Evolutionary conservation across 2,888 invertebrate genomes (phyloP), one percentile per base, ranked within the genome.

Genomic region (Trisateles emortualis): DNA sequence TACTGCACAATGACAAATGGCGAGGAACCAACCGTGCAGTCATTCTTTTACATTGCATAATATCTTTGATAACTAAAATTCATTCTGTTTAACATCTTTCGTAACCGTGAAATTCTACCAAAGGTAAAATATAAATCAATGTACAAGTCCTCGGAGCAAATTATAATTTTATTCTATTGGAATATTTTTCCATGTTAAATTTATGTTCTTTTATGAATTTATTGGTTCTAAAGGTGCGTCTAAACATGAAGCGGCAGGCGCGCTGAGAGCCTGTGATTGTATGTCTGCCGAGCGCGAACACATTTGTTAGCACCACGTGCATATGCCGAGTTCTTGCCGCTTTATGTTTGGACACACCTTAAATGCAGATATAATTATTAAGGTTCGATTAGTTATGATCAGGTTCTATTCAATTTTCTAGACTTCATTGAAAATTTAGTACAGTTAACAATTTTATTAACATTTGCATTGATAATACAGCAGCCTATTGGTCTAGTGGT

Each of bases 151-250:
- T 32, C 30, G 43, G 32, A 43, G 32, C 43, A 30, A 42, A 42
- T 43, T 13, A 39, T 51, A 44, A 51, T 51, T 51, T 50, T 38
- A 42, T 36, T 35, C 36, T 17, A 39, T 51, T 16, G 32, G 19
- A 32, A 44, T 26, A 39, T 32, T 44, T 50, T 43, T 16, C 26
- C 26, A 24, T 39, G 10, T 39, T 30, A 26, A 33, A 51, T 51
- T 51, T 51, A 51, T 51, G 39, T 39, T 38, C 39, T 11, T 10
- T 3, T 24, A 44, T 51, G 44, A 50, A 50, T 51, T 39, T 50
- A 30, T 36, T 35, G 13, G 30, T 24, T 14, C 13, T 14, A 40
- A n/a, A n/a, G n/a, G n/a, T n/a, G n/a, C n/a, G n/a, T n/a, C n/a
- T n/a, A n/a, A n/a, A n/a, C n/a, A n/a, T n/a, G 14, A 13, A 29